These are phyloP conservation scores for Zaprionus lachaisei DNA, from an alignment of 1,140 invertebrate genomes.

Conservation along the genomic window DNA sequence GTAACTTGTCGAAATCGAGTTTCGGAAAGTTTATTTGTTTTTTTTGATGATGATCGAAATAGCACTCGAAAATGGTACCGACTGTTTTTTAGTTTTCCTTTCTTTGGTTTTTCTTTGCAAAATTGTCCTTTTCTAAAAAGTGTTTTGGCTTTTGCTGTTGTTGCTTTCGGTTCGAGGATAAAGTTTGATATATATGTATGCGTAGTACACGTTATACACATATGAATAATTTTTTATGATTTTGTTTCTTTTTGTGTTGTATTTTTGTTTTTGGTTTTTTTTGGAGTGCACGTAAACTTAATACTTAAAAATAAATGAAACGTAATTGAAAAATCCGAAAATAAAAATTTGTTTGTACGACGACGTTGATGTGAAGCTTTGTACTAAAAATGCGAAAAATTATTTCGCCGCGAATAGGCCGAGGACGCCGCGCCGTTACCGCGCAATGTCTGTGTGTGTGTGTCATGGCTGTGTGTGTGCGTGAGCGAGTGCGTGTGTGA, in stretches of 20 bases:
- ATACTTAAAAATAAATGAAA: constrained; percentile 84
- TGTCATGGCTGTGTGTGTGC: constrained; percentile 26
- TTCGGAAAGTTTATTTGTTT: constrained; percentile 34
- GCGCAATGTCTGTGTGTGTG: constrained; percentile 38
- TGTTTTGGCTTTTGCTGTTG: constrained; percentile 46
- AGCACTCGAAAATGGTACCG: constrained; percentile 62
- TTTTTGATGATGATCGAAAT: constrained; percentile 36
- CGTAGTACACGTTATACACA: constrained; percentile 34
- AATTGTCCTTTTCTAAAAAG: constrained; percentile 46
- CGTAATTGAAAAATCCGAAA: constrained; percentile 84
- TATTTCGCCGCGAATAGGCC: constrained; percentile 84
- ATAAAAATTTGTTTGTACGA: constrained; percentile 85
- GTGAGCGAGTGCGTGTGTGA: constrained; percentile 27
- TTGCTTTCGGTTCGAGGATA: constrained; percentile 46
- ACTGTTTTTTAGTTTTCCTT: constrained; percentile 20
- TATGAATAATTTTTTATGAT: constrained; percentile 68
- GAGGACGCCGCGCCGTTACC: constrained; percentile 69
- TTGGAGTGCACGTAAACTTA: constrained; percentile 81
- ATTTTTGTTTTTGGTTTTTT: constrained; percentile 50
- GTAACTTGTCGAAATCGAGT: constrained; percentile 61
- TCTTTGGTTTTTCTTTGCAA: constrained; percentile 15
- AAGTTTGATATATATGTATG: constrained; percentile 40
- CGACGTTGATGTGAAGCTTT: constrained; percentile 84
- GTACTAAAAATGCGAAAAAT: constrained; percentile 85
- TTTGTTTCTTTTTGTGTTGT: constrained; percentile 52